phyloP scores from a whole-genome alignment of 2,113 vertebrate genomes.

The Cyrtonyx montezumae region DNA sequence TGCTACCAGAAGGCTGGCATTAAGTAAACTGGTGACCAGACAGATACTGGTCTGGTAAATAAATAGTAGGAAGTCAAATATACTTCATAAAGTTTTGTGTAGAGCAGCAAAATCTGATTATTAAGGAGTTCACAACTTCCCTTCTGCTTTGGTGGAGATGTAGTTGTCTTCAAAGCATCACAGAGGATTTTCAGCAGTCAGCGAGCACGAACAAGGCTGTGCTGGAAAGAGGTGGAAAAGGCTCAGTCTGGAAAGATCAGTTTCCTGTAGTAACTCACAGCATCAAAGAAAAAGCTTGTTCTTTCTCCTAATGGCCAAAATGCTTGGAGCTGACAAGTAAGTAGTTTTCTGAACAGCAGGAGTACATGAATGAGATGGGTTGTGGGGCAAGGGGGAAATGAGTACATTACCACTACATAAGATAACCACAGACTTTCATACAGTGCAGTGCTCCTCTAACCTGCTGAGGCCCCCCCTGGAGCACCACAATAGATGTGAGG shows the following conservation, averaged over 20 bases:
- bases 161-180: neutral
- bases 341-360: neutral
- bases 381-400: neutral
- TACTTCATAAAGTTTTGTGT: neutral
- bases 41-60: neutral
- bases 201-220: neutral
- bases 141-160: neutral
- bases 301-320: neutral
- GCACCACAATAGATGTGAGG: neutral
- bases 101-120: neutral
- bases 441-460: neutral
- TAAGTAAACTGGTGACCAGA: neutral
- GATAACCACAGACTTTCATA: neutral
- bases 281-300: neutral
- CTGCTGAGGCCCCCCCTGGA: neutral
- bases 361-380: neutral
- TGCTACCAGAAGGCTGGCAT: neutral
- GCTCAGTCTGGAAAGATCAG: neutral
- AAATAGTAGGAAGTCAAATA: neutral
- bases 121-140: neutral
- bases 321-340: neutral
- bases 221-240: neutral
- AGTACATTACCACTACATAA: rapidly evolving
- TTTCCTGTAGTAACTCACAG: neutral
- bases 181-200: neutral